Evolutionary conservation across 2,888 invertebrate genomes (phyloP).

Genomic region (Arrhopalites spinosus): DNA sequence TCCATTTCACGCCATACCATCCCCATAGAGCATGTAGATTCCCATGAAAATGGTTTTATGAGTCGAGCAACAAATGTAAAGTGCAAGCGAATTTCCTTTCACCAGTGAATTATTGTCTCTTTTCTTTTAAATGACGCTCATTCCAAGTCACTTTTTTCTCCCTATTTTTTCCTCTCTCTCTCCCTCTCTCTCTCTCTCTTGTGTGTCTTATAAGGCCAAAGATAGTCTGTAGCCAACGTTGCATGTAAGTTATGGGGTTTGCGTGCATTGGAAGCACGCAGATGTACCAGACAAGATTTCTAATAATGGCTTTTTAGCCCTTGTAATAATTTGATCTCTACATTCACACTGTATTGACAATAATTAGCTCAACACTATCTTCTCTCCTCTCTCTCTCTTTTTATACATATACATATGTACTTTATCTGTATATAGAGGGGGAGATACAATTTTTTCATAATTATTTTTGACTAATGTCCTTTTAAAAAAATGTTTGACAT

Average conservation of each 20-base stretch:
- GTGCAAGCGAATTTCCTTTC: conserved; percentile 4
- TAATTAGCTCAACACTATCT: neutral
- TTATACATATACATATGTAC: neutral
- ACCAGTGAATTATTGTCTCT: conserved; percentile 4
- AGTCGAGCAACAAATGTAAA: conserved; percentile 1
- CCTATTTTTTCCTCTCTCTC: neutral
- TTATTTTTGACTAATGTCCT: no score
- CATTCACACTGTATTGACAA: no score
- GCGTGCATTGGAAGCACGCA: no score
- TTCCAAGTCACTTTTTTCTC: neutral
- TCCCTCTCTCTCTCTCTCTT: neutral
- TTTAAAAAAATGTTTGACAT: no score
- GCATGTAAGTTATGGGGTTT: no score
- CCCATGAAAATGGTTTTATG: neutral
- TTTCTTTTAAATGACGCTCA: conserved; percentile 7
- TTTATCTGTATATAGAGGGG: no score
- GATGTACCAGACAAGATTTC: no score
- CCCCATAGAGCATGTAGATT: no score
- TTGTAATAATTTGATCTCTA: no score
- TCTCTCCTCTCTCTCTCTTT: neutral
- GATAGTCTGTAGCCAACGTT: neutral
- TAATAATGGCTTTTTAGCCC: no score
- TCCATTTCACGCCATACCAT: no score
- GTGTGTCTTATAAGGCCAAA: neutral
- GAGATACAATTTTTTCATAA: no score